phyloP scores from a whole-genome alignment of 2,797 vertebrate species.

The Cuculus canorus region DNA sequence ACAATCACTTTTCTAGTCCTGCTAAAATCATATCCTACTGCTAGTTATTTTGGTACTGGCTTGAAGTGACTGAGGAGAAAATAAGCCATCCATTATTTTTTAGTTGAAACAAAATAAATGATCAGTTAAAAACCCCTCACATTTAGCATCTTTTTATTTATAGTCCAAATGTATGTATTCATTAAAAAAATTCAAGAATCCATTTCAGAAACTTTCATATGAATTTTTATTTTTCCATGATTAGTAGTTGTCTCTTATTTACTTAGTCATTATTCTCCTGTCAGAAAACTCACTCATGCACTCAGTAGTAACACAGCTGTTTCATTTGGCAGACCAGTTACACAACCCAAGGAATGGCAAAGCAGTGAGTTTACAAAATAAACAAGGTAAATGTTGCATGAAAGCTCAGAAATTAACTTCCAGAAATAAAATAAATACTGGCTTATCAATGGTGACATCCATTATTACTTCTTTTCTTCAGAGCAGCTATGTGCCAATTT shows the following conservation, averaged over 20 bases:
- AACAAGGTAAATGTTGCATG: neutral
- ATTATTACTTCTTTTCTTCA: neutral
- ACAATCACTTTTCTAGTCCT: no score
- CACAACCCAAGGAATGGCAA: neutral
- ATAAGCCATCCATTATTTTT: neutral
- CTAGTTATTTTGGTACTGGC: neutral
- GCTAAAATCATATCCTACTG: neutral
- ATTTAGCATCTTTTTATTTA: neutral
- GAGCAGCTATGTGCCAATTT: neutral
- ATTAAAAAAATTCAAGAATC: neutral
- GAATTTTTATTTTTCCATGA: neutral
- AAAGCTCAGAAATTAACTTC: neutral
- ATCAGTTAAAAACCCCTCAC: fast-evolving
- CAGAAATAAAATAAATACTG: neutral
- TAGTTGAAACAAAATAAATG: neutral
- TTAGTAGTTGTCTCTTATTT: neutral
- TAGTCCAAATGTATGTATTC: neutral
- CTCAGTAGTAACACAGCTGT: neutral
- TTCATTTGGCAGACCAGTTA: neutral
- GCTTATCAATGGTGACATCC: neutral
- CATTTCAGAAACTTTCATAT: neutral
- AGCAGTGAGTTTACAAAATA: neutral
- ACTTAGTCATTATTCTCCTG: neutral
- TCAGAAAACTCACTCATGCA: neutral
- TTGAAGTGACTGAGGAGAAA: neutral